Percentiles rank a stretch among this genome's conserved stretches.
Conservation (phyloP, 2,888 invertebrate species). For the Heliconius aoede region DNA sequence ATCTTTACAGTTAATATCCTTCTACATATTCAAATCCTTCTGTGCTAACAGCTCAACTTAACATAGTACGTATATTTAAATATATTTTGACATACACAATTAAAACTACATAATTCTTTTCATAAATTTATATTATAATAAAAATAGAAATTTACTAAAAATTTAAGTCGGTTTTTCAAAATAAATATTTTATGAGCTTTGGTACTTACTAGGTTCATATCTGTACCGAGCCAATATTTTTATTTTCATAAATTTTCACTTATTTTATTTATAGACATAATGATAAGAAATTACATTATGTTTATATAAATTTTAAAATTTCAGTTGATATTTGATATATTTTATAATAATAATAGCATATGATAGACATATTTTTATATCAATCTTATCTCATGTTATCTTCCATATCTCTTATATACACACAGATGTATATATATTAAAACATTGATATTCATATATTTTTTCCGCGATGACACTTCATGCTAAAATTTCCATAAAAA, state of each 20-base stretch:
- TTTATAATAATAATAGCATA: slow-evolving; percentile 8
- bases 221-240: neutral
- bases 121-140: slow-evolving; percentile 18
- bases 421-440: too few relatives aligned
- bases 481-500: too few relatives aligned
- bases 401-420: too few relatives aligned
- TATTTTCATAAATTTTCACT: neutral
- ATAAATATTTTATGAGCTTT: neutral
- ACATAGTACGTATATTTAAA: slow-evolving; percentile 24
- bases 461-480: too few relatives aligned
- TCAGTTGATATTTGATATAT: neutral
- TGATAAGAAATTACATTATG: neutral
- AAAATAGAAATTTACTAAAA: slow-evolving; percentile 10
- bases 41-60: slow-evolving; percentile 55
- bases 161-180: slow-evolving; percentile 10
- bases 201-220: neutral
- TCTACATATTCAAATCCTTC: slow-evolving; percentile 71
- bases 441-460: too few relatives aligned
- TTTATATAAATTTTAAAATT: neutral
- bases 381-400: too few relatives aligned
- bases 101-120: slow-evolving; percentile 19
- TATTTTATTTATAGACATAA: neutral
- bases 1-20: slow-evolving; percentile 52
- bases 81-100: slow-evolving; percentile 25
- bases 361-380: neutral